Base-by-base conservation (phyloP, 1,140 invertebrate species). In the Euwallacea fornicatus region DNA sequence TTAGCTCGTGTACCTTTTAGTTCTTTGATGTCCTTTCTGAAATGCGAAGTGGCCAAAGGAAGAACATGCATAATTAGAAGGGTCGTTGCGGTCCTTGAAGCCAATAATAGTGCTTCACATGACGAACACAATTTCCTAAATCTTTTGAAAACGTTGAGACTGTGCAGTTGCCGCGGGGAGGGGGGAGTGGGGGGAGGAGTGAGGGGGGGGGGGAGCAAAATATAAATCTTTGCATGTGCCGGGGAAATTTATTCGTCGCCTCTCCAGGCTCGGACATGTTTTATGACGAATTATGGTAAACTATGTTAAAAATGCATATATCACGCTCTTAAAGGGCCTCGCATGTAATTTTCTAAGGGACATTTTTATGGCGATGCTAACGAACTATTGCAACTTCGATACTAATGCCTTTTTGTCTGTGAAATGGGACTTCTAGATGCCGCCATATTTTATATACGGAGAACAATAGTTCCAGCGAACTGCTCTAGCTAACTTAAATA, bases 221-320 rank as follows among this genome's bases (percentile, higher is more conserved):
- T 50, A 50, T 50, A 50, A 50, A 50, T 50, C 46, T 50, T 50
- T 6, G 46, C 46, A 11, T 50, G 46, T 50, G 13, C 46, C 13
- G 46, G 46, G 2, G 46, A 50, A 50, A 50, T 50, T 50, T 50
- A 50, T 50, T 50, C 46, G 46, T 50, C 46, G 46, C 46, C 46
- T 50, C 7, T 50, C 46, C 9, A 50, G 46, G 46, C 46, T 50
- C 9, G 9, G 2, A 13, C 46, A 50, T 50, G 46, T 6, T 50
- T 50, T 50, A 50, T 50, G 46, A 50, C 13, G 46, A 13, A 13
- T 50, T 50, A 13, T 50, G 46, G 46, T 6, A 50, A 50, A 50
- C 46, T 50, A 50, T 50, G 46, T 50, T 50, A 50, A 50, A 50
- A 50, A 50, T 50, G 9, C 46, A 50, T 50, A 50, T 50, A 50